Percentiles rank a stretch among this genome's conserved stretches.
Conservation (phyloP, 2,113 vertebrate species). For the Lonchura striata region DNA sequence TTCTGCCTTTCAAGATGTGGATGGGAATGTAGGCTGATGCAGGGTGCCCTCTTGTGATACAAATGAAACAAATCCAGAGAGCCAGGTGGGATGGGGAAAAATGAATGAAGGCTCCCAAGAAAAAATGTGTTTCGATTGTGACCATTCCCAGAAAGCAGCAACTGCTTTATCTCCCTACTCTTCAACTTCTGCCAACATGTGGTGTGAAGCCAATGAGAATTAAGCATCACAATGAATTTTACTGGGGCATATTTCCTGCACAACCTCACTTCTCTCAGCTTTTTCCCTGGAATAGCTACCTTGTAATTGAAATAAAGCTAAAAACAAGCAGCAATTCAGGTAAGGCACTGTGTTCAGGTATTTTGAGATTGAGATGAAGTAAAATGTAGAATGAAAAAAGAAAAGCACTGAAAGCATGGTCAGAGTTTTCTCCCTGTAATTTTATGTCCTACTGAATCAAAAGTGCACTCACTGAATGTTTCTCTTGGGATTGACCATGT, state of each 20-base stretch:
- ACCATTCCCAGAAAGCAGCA: neutral
- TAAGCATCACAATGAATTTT: neutral
- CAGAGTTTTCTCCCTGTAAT: neutral
- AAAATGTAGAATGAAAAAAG: neutral
- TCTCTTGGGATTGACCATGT: neutral
- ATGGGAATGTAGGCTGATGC: neutral
- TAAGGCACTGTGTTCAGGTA: neutral
- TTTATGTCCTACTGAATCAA: neutral
- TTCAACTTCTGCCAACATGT: fast-evolving
- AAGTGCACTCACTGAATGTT: neutral
- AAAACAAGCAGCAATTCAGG: neutral
- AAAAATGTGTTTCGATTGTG: neutral
- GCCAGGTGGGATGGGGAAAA: fast-evolving
- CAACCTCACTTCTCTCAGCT: neutral
- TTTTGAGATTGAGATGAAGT: neutral
- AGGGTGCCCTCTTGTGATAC: neutral
- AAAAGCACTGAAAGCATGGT: fast-evolving
- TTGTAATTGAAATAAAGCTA: neutral
- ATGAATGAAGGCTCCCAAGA: neutral
- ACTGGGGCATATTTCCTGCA: neutral
- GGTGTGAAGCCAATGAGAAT: neutral
- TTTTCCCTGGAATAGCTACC: neutral
- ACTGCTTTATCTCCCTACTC: neutral
- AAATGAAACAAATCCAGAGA: neutral
- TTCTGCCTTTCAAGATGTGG: neutral